These are phyloP conservation scores for Neopipo cinnamomea DNA, from an alignment of 2,113 vertebrate genomes.

Conservation along the genomic window DNA sequence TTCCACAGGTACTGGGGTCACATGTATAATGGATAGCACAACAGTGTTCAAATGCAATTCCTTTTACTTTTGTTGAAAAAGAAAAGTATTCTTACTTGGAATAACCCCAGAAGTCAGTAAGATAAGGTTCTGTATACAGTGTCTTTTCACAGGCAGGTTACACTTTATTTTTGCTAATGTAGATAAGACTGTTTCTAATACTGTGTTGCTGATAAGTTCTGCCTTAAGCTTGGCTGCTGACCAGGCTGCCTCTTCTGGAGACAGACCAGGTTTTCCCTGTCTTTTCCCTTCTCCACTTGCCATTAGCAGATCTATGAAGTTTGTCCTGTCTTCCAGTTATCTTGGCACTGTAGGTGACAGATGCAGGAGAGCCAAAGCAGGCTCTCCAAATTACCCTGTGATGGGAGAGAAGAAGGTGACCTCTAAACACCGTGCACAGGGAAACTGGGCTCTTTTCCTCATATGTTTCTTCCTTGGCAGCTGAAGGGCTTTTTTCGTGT, in stretches of 20 bases:
- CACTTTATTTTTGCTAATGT: background rate
- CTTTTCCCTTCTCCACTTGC: background rate
- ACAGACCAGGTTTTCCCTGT: background rate
- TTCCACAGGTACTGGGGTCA: background rate
- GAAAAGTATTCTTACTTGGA: background rate
- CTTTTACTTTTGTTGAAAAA: background rate
- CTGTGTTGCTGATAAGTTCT: background rate
- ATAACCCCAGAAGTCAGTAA: background rate
- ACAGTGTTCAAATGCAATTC: background rate
- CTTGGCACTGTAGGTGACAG: constrained; percentile 6
- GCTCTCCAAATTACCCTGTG: background rate
- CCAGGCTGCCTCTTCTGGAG: background rate
- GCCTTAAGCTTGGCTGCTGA: background rate
- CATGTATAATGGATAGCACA: background rate
- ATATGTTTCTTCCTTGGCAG: background rate
- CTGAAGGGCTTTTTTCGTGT: background rate
- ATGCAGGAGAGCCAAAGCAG: background rate
- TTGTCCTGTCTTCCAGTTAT: background rate
- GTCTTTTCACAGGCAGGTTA: background rate
- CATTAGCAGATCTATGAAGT: background rate
- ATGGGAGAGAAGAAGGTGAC: constrained; percentile 11
- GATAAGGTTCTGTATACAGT: background rate
- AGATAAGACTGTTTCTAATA: background rate
- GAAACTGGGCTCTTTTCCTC: background rate
- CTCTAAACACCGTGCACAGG: background rate